Conservation (phyloP, 64 coral and sea anemone genomes). For the Acropora yongei region DNA sequence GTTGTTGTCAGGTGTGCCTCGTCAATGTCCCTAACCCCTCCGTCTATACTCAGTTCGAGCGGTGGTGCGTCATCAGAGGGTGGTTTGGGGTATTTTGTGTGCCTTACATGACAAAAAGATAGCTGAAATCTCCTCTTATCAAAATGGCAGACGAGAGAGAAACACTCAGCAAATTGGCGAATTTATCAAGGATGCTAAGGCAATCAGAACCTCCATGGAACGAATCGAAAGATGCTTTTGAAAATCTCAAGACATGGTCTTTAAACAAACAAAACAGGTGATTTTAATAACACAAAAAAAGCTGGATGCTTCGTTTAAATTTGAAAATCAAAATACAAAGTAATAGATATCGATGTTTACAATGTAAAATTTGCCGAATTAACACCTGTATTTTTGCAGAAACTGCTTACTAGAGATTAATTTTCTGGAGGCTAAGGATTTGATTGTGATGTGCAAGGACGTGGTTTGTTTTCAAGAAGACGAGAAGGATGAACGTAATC, state of each 20-base stretch:
- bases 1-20: no score
- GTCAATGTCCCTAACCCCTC: no score
- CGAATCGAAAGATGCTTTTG: constrained; percentile 11
- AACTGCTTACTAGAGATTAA: constrained; percentile 35
- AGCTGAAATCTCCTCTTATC: no score
- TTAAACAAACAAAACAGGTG: constrained; percentile 60
- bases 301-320: no score
- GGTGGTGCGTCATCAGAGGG: no score
- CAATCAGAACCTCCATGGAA: constrained; percentile 13
- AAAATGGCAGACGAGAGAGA: background rate
- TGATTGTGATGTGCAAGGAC: constrained; percentile 4
- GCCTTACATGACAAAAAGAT: no score
- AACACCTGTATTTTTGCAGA: background rate
- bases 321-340: no score
- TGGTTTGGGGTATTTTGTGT: no score
- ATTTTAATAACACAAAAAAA: background rate
- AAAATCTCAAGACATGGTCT: constrained; percentile 70
- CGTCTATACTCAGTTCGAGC: no score
- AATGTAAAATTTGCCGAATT: no score
- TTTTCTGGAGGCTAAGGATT: constrained; percentile 39
- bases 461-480: background rate
- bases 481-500: background rate
- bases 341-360: no score
- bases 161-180: background rate
- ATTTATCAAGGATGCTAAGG: background rate